These are phyloP conservation scores for Cephus cinctus DNA, from an alignment of 1,140 invertebrate species.

Conservation along the genomic window DNA sequence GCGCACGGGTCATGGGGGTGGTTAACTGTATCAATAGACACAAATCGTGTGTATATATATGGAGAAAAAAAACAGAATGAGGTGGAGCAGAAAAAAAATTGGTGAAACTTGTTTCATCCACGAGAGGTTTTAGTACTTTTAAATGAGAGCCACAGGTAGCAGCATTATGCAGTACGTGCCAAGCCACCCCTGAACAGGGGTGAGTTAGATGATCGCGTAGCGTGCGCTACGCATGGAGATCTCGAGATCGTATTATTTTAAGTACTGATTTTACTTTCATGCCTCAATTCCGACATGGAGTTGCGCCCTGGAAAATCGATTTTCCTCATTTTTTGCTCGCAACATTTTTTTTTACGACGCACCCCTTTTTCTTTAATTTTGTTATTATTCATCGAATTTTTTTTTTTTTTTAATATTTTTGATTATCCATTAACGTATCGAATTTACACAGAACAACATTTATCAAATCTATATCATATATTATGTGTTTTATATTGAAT, in stretches of 20 bases:
- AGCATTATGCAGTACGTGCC: constrained; percentile 46
- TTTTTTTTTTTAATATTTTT: too few relatives aligned
- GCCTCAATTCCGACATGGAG: constrained; percentile 13
- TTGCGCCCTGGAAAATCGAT: constrained; percentile 8
- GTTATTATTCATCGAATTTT: too few relatives aligned
- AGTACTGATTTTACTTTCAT: constrained; percentile 27
- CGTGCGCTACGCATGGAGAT: too few relatives aligned
- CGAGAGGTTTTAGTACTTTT: constrained; percentile 46
- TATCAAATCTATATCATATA: too few relatives aligned
- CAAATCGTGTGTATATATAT: constrained; percentile 9
- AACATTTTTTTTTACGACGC: too few relatives aligned
- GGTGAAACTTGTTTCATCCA: too few relatives aligned
- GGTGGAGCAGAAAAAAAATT: too few relatives aligned
- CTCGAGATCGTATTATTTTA: constrained; percentile 15
- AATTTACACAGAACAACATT: too few relatives aligned
- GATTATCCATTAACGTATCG: too few relatives aligned
- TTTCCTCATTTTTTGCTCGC: too few relatives aligned
- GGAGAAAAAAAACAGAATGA: constrained; percentile 10
- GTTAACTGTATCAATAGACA: constrained; percentile 22
- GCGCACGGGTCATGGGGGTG: background rate
- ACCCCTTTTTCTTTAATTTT: too few relatives aligned
- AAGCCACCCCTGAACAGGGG: constrained; percentile 35
- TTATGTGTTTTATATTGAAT: too few relatives aligned
- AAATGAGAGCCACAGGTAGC: constrained; percentile 50
- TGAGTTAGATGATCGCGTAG: constrained; percentile 33